phyloP scores from a whole-genome alignment of 2,797 vertebrate species.

The Pteropus rufus region DNA sequence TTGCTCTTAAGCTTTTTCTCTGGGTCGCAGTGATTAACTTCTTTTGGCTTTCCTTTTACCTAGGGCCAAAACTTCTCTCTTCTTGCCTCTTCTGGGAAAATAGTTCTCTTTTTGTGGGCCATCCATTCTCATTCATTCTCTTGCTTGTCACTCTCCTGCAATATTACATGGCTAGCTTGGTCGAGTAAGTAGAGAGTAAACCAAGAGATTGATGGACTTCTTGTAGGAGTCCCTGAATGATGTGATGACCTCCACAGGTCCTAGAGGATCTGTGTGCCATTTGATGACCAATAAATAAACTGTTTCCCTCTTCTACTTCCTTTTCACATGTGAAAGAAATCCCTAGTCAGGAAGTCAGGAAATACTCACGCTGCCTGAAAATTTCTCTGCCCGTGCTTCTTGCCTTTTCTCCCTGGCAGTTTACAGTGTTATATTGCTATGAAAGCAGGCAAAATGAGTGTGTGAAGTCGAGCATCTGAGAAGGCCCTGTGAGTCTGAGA shows the following conservation, averaged over 20 bases:
- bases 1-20: neutral
- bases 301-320: neutral
- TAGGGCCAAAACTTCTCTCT: neutral
- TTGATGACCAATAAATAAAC: neutral
- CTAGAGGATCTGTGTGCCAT: neutral
- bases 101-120: neutral
- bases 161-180: neutral
- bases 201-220: neutral
- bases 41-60: neutral
- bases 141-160: neutral
- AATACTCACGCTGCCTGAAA: neutral
- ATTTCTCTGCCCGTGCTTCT: conserved; percentile 18
- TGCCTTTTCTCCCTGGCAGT: conserved; percentile 61
- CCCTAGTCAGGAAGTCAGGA: conserved; percentile 1
- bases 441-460: conserved; percentile 66
- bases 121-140: neutral
- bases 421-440: conserved; percentile 50
- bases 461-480: conserved; percentile 67
- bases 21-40: neutral
- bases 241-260: neutral
- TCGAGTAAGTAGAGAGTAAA: neutral
- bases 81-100: neutral
- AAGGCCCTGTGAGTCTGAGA: conserved; percentile 69
- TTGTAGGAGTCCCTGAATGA: neutral
- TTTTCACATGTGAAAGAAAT: neutral